These are phyloP conservation scores for Micropterix aruncella DNA, from an alignment of 2,888 invertebrate genomes.

Conservation along the genomic window DNA sequence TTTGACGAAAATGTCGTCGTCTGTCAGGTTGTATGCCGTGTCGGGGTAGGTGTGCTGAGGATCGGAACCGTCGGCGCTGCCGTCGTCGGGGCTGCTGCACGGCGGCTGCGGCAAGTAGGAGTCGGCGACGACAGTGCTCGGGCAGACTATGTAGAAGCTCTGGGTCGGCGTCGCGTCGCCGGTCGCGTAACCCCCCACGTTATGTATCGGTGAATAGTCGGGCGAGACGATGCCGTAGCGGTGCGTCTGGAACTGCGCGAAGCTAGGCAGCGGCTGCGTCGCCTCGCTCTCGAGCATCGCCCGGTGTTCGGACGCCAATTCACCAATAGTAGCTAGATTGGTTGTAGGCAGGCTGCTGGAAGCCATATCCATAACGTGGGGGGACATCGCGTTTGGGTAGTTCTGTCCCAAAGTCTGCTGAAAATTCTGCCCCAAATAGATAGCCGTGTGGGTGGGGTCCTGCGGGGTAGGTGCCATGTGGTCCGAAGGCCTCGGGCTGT, in stretches of 20 bases:
- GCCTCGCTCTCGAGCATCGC: constrained; percentile 35
- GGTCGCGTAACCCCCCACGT: constrained; percentile 65
- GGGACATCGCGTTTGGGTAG: constrained; percentile 78
- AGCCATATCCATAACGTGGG: constrained; percentile 71
- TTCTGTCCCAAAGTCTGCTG: constrained; percentile 46
- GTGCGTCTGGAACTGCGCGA: constrained; percentile 47
- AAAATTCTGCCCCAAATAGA: constrained; percentile 46
- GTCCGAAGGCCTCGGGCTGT: constrained; percentile 43
- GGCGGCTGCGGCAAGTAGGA: neutral
- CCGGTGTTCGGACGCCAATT: constrained; percentile 35
- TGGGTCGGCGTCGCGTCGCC: constrained; percentile 35
- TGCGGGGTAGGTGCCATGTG: constrained; percentile 42
- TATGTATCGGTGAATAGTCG: constrained; percentile 45
- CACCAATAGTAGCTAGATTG: constrained; percentile 79
- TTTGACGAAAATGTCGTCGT: constrained; percentile 8
- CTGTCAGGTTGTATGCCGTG: neutral
- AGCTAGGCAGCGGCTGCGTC: constrained; percentile 45
- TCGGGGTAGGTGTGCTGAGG: neutral
- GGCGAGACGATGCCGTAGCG: constrained; percentile 42
- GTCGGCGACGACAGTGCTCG: neutral
- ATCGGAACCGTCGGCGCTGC: neutral
- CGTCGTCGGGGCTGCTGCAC: neutral
- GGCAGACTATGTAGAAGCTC: constrained; percentile 32
- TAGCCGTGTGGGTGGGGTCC: constrained; percentile 44
- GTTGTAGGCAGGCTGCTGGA: constrained; percentile 51